Evolutionary conservation across 2,797 vertebrate species (phyloP).

Genomic region (Sebastes cheni): DNA sequence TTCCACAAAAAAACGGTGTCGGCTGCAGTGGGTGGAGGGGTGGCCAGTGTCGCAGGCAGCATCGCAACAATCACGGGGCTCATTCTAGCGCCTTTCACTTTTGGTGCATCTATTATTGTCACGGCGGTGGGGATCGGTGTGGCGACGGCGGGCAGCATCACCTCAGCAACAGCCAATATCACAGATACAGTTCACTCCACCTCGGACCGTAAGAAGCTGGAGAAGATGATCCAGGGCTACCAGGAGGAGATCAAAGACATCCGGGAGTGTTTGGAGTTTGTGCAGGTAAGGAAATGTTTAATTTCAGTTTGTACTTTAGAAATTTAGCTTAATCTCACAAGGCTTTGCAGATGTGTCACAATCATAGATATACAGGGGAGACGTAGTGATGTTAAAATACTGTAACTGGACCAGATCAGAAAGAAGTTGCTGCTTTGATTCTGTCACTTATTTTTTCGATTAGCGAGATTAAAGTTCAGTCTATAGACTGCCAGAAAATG

Average conservation of each 20-base stretch:
- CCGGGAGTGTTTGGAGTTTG: constrained; percentile 66
- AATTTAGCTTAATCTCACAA: not conserved
- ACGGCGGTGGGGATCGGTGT: constrained; percentile 73
- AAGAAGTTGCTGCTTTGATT: no score
- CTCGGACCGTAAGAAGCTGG: constrained; percentile 73
- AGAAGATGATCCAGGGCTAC: constrained; percentile 77
- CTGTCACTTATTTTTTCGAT: no score
- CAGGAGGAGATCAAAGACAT: constrained; percentile 74
- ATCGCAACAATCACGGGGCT: constrained; percentile 75
- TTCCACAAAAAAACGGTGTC: constrained; percentile 72
- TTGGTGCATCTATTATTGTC: constrained; percentile 78
- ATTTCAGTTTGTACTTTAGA: not conserved
- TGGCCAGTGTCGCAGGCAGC: constrained; percentile 74
- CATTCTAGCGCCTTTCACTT: constrained; percentile 74
- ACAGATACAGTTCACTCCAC: constrained; percentile 75
- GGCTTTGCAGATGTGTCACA: not conserved
- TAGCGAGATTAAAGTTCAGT: no score
- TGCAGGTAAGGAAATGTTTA: constrained; percentile 56
- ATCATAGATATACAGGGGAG: not conserved
- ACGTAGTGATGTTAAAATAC: not conserved
- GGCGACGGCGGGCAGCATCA: constrained; percentile 76
- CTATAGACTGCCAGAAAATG: no score
- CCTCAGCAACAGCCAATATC: constrained; percentile 75
- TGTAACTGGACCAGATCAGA: no score
- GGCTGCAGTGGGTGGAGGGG: constrained; percentile 74